Conservation (phyloP, 2,797 vertebrate species). For the Lophius americanus region DNA sequence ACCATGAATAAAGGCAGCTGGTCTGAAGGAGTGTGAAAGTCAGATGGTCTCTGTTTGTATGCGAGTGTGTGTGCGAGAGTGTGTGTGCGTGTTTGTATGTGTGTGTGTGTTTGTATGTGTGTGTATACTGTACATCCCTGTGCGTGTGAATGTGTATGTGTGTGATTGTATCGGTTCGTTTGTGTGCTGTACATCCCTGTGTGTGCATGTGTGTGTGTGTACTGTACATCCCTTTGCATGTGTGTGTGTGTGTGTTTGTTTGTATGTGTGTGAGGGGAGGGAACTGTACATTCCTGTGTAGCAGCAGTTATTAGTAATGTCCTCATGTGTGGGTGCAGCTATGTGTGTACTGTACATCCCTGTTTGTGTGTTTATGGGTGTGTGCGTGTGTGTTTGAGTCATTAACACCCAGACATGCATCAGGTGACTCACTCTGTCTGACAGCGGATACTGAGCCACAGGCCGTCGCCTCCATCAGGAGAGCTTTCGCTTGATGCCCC, state of each 20-base stretch:
- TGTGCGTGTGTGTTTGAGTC: constrained; percentile 46
- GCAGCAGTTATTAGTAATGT: too few species aligned
- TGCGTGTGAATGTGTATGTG: constrained; percentile 20
- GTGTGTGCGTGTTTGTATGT: constrained; percentile 16
- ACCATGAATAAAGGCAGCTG: too few species aligned
- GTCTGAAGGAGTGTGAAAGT: too few species aligned
- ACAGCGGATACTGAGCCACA: constrained; percentile 48
- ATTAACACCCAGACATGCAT: constrained; percentile 61
- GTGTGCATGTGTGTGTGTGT: constrained; percentile 20
- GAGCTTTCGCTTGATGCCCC: constrained; percentile 52
- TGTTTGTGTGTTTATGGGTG: constrained; percentile 17
- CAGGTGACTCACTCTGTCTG: constrained; percentile 51
- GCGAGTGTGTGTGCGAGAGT: constrained; percentile 15
- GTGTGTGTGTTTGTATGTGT: constrained; percentile 25
- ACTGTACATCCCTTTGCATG: constrained; percentile 20
- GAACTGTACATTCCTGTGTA: constrained; percentile 3
- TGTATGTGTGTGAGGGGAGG: constrained; percentile 12
- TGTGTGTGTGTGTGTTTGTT: constrained; percentile 9
- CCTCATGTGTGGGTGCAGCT: too few species aligned
- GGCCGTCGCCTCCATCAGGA: constrained; percentile 35
- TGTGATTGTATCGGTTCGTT: constrained; percentile 16
- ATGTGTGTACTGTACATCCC: constrained; percentile 11
- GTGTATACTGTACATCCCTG: constrained; percentile 11
- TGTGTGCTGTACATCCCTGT: constrained; percentile 13
- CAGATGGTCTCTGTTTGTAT: constrained; percentile 6